Percentiles rank a stretch among this genome's conserved stretches.
These are phyloP conservation scores for Oikopleura dioica DNA, from an alignment of 23 tunicate species.

Conservation along the genomic window DNA sequence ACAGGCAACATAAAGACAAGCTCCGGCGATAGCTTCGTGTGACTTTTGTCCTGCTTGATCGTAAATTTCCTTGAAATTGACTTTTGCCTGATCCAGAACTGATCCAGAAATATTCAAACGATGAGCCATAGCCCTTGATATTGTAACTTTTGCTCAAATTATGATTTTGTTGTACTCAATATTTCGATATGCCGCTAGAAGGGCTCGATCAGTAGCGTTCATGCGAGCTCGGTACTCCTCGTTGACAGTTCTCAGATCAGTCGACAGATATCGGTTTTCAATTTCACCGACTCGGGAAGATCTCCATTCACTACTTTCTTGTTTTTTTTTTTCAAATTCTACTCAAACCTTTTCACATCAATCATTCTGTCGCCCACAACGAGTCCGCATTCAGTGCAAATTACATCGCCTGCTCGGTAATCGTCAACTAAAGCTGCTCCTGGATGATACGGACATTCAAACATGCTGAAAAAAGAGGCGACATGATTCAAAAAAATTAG, in stretches of 20 bases:
- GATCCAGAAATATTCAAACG: no score
- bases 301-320: no score
- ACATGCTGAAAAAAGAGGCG: no score
- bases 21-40: constrained; percentile 94
- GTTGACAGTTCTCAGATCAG: constrained; percentile 78
- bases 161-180: no score
- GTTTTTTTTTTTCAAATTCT: no score
- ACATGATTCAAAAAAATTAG: no score
- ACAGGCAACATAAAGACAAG: constrained; percentile 93
- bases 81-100: no score
- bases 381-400: constrained; percentile 15
- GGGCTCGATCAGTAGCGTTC: constrained; percentile 54
- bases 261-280: constrained; percentile 60
- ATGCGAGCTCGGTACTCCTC: constrained; percentile 67
- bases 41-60: constrained; percentile 64
- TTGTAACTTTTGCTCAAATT: no score
- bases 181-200: no score
- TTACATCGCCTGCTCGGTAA: constrained; percentile 8
- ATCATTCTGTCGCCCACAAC: constrained; percentile 13
- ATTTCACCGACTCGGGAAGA: constrained; percentile 99
- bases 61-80: constrained; percentile 63
- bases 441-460: constrained; percentile 11
- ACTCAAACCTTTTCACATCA: no score
- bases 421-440: constrained; percentile 9
- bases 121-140: no score